Base-by-base conservation (phyloP, 2,797 vertebrate genomes). In the Iguana delicatissima region DNA sequence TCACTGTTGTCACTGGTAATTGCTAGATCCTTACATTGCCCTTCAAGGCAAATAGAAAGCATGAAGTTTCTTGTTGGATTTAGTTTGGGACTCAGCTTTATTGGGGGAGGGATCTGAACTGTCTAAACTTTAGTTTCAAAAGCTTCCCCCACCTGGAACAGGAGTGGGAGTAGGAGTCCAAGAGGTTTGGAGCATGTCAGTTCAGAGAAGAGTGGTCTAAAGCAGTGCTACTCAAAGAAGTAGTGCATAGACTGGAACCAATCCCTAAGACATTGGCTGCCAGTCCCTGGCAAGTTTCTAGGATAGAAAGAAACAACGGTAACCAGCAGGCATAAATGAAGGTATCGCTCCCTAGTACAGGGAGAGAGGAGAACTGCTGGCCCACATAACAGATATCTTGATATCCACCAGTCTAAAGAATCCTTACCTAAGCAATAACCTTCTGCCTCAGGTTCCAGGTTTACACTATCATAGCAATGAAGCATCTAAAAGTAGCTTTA, bases 11-110 rank as follows among this genome's bases (percentile, higher is more conserved):
- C 88, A 62, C 50, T 90, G 50, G 81, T 84, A 57, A 0, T n/a
- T 85, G 57, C 4, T 87, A n/a, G 16, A 12, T 89, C 2, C 74
- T 9, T 20, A 0, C 76, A 52, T 42, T 87, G 5, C 22, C 57
- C n/a, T 0, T 50, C 32, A 26, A 87, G 88, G 80, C 77, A 88
- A 64, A 10, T 67, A 20, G 81, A 84, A 84, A 91, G 57, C 67
- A 67, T 84, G 72, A 67, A 79, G 46, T 55, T 55, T 84, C 69
- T 55, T 77, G 77, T 69, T 87, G 73, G 50, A 69, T 84, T 90
- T 46, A 91, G 52, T 76, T 69, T 52, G 46, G 46, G 13, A n/a
- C 13, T 12, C 59, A 90, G 73, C 26, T 90, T 83, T 90, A 82
- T 87, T 67, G 76, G 57, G 50, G 18, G 73, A 52, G 64, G 24